Conservation (phyloP, 2,113 vertebrate genomes). For the Progne subis region DNA sequence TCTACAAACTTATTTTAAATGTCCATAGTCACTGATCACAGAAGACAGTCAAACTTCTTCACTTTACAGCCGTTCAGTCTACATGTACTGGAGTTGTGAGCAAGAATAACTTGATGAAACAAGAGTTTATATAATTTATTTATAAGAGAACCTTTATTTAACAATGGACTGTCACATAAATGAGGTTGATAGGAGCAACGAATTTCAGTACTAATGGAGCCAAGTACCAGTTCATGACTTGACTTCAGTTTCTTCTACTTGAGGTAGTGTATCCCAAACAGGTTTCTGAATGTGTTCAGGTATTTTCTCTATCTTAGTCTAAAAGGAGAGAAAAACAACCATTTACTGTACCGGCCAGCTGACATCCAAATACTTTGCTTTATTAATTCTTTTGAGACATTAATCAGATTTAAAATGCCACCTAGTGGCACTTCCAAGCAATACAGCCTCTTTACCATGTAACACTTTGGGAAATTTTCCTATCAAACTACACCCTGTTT, state of each 20-base stretch:
- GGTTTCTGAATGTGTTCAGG: conserved; percentile 90
- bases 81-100: not conserved
- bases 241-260: conserved; percentile 56
- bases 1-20: not conserved
- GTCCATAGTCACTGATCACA: not conserved
- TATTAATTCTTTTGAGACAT: not conserved
- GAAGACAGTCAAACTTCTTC: not conserved
- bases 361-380: not conserved
- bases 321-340: conserved; percentile 29
- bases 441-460: not conserved
- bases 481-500: not conserved
- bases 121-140: not conserved
- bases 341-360: not conserved
- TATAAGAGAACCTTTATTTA: conserved; percentile 33
- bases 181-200: not conserved
- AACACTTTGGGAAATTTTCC: not conserved
- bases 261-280: conserved; percentile 80
- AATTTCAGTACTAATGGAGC: not conserved
- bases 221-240: conserved; percentile 38
- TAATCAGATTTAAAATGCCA: not conserved
- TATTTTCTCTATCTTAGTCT: conserved; percentile 87
- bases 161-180: not conserved
- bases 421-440: not conserved
- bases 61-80: not conserved
- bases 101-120: not conserved